A percentile compares a stretch with the other conserved stretches of the same genome.
These are phyloP conservation scores for Lipotes vexillifer DNA, from an alignment of 2,113 vertebrate genomes.

Conservation along the genomic window DNA sequence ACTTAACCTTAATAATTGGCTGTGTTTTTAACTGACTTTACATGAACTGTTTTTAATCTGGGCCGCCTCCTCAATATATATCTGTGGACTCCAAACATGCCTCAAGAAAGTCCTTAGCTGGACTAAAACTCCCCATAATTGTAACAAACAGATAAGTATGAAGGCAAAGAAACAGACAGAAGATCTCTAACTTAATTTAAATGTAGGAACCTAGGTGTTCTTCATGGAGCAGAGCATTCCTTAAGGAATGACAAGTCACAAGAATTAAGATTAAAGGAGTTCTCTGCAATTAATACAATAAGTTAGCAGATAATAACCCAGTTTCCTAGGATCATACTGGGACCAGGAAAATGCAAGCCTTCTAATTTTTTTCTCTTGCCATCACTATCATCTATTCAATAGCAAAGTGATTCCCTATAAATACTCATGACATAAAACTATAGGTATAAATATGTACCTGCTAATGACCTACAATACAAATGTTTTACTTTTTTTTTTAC, in stretches of 20 bases:
- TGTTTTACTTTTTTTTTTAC: background rate
- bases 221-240: background rate
- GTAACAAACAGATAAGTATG: background rate
- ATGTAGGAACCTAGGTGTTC: background rate
- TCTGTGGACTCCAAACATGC: background rate
- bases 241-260: background rate
- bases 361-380: background rate
- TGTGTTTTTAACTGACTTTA: background rate
- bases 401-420: background rate
- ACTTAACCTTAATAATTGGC: background rate
- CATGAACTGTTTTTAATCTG: background rate
- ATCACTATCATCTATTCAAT: background rate
- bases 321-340: background rate
- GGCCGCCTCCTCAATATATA: accelerated
- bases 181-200: background rate
- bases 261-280: background rate
- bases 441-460: background rate
- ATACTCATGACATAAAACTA: background rate
- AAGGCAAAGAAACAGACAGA: background rate
- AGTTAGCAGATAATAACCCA: background rate
- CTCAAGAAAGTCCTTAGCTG: background rate
- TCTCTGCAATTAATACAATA: background rate
- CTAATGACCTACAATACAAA: background rate
- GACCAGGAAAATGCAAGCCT: background rate
- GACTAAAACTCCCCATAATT: background rate